Conservation (phyloP, 2,113 vertebrate genomes). For the Smithornis capensis region DNA sequence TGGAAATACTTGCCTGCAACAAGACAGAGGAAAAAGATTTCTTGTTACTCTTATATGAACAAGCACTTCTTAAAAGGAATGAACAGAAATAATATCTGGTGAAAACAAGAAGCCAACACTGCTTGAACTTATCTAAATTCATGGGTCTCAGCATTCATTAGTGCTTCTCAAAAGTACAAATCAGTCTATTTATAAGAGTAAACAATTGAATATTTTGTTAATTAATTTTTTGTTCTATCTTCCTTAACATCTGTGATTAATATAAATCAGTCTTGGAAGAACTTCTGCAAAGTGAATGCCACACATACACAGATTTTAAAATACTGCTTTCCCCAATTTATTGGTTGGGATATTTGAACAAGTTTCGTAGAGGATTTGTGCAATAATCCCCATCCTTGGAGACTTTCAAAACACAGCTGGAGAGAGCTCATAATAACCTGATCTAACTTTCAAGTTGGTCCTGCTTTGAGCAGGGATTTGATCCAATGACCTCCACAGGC, state of each 20-base stretch:
- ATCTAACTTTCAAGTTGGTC: neutral
- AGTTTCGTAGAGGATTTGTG: neutral
- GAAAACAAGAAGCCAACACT: neutral
- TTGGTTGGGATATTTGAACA: neutral
- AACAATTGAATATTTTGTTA: neutral
- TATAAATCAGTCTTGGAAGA: neutral
- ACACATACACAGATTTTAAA: neutral
- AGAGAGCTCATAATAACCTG: neutral
- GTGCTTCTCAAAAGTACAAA: neutral
- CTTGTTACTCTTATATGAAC: neutral
- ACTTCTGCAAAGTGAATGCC: neutral
- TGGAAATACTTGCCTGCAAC: conserved; percentile 85
- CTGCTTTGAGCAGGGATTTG: neutral
- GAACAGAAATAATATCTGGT: neutral
- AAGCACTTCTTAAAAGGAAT: neutral
- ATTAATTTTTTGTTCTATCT: neutral
- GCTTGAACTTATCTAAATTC: neutral
- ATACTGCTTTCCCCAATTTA: neutral
- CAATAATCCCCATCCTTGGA: neutral
- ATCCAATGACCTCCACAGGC: neutral
- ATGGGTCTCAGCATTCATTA: neutral
- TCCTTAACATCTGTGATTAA: neutral
- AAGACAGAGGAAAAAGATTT: neutral
- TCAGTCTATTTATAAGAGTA: neutral
- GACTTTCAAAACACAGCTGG: conserved; percentile 4